These are phyloP conservation scores for Mormyrops attenuatus DNA, from an alignment of 2,797 vertebrate species.

Conservation along the genomic window DNA sequence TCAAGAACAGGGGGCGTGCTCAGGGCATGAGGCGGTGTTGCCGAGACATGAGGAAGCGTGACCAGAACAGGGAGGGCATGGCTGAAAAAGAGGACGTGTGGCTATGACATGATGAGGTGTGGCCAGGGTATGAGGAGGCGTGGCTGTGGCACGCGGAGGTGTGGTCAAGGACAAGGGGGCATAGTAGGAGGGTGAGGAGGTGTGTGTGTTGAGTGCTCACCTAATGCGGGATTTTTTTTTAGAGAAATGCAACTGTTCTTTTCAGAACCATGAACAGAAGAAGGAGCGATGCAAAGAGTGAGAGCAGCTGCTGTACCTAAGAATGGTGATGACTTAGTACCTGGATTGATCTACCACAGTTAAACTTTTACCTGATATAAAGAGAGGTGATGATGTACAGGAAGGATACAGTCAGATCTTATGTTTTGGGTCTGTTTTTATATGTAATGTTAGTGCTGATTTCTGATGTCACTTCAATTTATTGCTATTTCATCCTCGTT, in stretches of 20 bases:
- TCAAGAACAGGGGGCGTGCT: neutral
- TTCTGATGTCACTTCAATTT: neutral
- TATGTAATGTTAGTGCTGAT: neutral
- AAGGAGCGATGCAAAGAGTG: neutral
- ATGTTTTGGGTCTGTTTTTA: neutral
- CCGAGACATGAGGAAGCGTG: too few species aligned
- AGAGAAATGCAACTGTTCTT: neutral
- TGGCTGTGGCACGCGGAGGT: neutral
- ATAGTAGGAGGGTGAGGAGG: neutral
- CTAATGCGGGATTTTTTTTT: neutral
- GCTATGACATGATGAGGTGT: neutral
- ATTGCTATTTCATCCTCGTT: neutral
- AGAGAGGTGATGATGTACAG: neutral
- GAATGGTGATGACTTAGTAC: neutral
- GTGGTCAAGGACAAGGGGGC: neutral
- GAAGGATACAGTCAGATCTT: neutral
- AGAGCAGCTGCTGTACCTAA: neutral
- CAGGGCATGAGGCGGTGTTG: neutral
- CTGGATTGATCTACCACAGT: neutral
- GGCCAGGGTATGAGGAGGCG: neutral
- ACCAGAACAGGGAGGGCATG: neutral
- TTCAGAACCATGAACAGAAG: neutral
- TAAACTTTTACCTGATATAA: neutral
- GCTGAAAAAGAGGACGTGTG: too few species aligned
- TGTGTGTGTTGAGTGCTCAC: neutral